Evolutionary conservation across 2,888 invertebrate genomes (phyloP).

Genomic region (Portevinia maculata): DNA sequence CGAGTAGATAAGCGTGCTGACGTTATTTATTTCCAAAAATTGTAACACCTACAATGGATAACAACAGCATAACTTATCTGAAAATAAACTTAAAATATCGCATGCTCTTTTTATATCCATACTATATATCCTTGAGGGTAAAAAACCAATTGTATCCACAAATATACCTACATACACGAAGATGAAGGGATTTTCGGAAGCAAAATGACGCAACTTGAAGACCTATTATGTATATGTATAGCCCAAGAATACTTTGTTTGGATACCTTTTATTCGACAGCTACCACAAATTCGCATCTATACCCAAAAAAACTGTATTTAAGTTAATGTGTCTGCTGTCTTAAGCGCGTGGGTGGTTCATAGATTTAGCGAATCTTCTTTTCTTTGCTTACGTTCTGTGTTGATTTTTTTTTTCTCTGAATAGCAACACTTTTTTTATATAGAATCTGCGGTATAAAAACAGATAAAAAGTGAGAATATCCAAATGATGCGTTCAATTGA

Average conservation of each 20-base stretch:
- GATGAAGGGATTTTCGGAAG: constrained; percentile 45
- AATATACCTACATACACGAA: constrained; percentile 20
- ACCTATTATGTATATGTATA: constrained; percentile 39
- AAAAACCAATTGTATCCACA: constrained; percentile 54
- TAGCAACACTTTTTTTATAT: constrained; percentile 47
- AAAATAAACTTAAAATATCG: not conserved
- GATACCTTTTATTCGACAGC: not conserved
- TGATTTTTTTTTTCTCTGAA: constrained; percentile 57
- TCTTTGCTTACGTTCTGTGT: constrained; percentile 25
- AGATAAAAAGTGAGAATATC: constrained; percentile 32
- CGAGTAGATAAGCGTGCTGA: not conserved
- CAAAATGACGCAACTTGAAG: constrained; percentile 64
- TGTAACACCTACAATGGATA: not conserved
- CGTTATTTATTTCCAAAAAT: constrained; percentile 1
- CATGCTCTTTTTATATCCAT: not conserved
- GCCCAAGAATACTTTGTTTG: constrained; percentile 23
- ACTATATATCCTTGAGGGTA: constrained; percentile 19
- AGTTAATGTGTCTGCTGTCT: constrained; percentile 28
- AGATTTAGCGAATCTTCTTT: constrained; percentile 8
- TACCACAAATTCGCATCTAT: not conserved
- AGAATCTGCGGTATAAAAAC: constrained; percentile 30
- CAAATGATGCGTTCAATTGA: not conserved
- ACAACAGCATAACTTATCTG: not conserved
- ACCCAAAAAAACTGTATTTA: not conserved
- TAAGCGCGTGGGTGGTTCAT: constrained; percentile 51